Evolutionary conservation across 2,888 invertebrate genomes (phyloP).

Genomic region (Anoplius nigerrimus): DNA sequence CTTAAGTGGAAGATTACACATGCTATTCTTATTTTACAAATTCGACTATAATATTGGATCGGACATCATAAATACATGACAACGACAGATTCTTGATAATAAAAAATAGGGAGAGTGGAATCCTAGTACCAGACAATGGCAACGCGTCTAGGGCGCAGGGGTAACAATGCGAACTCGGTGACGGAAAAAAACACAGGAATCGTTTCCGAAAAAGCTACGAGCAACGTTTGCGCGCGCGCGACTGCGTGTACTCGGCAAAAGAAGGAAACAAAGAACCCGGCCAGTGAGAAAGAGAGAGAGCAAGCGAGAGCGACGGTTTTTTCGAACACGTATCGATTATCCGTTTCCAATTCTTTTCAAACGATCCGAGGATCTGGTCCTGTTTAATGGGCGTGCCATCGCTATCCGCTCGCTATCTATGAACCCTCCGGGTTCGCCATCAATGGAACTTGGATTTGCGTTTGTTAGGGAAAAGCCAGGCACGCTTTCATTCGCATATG

Average conservation of each 20-base stretch:
- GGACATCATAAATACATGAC: no score
- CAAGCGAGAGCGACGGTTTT: constrained; percentile 16
- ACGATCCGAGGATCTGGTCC: constrained; percentile 58
- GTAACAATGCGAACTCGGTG: no score
- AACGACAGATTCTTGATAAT: no score
- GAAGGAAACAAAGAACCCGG: constrained; percentile 14
- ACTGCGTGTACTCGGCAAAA: neutral
- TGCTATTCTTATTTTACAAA: no score
- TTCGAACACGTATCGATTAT: constrained; percentile 55
- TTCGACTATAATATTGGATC: no score
- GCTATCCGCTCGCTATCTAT: constrained; percentile 48
- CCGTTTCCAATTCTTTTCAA: constrained; percentile 59
- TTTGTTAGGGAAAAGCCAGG: constrained; percentile 57
- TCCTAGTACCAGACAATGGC: no score
- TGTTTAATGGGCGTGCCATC: constrained; percentile 59
- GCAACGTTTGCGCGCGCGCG: no score
- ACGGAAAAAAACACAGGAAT: no score
- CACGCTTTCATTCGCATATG: constrained; percentile 58
- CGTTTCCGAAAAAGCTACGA: no score
- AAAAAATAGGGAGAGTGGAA: no score
- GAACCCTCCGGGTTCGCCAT: constrained; percentile 48
- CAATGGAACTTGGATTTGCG: constrained; percentile 61
- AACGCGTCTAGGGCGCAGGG: no score
- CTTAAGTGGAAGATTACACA: no score
- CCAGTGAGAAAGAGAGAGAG: constrained; percentile 4